Base-by-base conservation (phyloP, 2,888 invertebrate genomes). In the Flexamia atlantica region DNA sequence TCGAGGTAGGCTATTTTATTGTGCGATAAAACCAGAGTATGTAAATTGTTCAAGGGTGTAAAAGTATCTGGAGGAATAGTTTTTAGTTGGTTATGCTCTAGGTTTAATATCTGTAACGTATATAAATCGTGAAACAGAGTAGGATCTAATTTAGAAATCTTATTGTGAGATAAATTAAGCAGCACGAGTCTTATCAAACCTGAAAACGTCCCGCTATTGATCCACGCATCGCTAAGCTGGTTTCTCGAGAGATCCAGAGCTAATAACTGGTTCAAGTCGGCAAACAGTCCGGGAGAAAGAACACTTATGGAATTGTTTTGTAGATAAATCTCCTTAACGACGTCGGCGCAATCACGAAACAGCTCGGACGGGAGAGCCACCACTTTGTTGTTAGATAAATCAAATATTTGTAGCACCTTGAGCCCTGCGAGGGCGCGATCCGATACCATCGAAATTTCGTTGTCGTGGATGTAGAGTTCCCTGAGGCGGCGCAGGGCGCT, bases 261-360 rank as follows among this genome's bases (percentile, higher is more conserved):
- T 87, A 95, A 92, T 87, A 98, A 91, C 89, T 95, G 96, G 88
- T 95, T 95, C 87, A 97, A 92, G 90, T 96, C 95, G n/a, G 95
- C 93, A 89, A 98, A 96, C 82, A 98, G 92, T 87, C 95, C 95
- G 0, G 97, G 96, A 87, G 97, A 95, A 87, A 98, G 92, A 68
- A 95, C 95, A 89, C 95, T 95, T 88, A 98, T 95, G 28, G 97
- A 96, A 92, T 98, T 98, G 91, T 97, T 97, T 90, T 97, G 96
- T 89, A 97, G 91, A 91, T 97, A 95, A 89, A 98, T 94, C 91
- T 97, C 97, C 91, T 95, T 96, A 88, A 98, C 94, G 85, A 95
- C 94, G 86, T 94, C 94, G 81, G 94, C 92, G 88, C 94, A 93
- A 90, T 97, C 97, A 89, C 93, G 93, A 89, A 98, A 97, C 86